phyloP scores from a whole-genome alignment of 2,797 vertebrate genomes.

The Halcyon leucocephala region DNA sequence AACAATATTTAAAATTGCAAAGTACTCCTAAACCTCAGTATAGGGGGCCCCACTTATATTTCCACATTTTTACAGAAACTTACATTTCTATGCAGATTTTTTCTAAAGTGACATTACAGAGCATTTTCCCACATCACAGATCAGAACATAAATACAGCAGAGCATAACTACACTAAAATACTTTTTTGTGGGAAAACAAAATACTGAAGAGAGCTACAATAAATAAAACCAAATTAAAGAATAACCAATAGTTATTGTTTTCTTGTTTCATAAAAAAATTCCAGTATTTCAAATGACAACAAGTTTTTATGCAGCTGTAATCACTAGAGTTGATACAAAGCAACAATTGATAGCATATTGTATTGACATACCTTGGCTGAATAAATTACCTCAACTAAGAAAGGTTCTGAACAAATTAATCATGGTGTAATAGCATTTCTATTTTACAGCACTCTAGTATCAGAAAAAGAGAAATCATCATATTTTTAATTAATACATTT shows the following conservation, averaged over 20 bases:
- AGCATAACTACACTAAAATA: not conserved
- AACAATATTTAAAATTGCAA: not conserved
- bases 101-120: not conserved
- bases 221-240: not conserved
- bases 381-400: conserved; percentile 10
- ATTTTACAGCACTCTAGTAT: not conserved
- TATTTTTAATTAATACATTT: conserved; percentile 25
- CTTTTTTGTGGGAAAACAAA: not conserved
- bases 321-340: not conserved
- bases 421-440: not conserved
- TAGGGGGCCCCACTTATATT: not conserved
- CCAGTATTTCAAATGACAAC: not conserved
- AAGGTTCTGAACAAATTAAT: conserved; percentile 36
- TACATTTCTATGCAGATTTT: not conserved
- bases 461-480: not conserved
- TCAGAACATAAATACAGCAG: not conserved
- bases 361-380: conserved; percentile 17
- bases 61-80: not conserved
- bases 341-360: not conserved
- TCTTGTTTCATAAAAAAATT: not conserved
- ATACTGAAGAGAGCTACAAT: not conserved
- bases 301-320: not conserved
- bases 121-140: not conserved
- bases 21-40: not conserved
- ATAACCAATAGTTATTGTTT: not conserved